Base-by-base conservation (phyloP, 2,113 vertebrate genomes). In the Nycticorax nycticorax region DNA sequence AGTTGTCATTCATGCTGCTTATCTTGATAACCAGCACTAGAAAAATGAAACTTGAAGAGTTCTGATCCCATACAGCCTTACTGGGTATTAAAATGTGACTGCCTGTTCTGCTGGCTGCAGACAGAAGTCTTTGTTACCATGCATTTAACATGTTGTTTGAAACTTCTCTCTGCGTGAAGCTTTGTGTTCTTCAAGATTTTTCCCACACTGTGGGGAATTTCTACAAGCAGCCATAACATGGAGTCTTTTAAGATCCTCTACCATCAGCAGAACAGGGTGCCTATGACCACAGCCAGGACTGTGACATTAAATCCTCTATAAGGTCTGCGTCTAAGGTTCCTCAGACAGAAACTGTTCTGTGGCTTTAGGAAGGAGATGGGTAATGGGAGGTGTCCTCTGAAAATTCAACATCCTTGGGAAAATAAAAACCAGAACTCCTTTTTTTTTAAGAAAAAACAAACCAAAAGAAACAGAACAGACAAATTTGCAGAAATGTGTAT, bases 21-120 rank as follows among this genome's bases (percentile, higher is more conserved):
- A 82, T 95, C 86, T 92, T 87, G 66, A 85, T 91, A 81, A 92
- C 35, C 91, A 95, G 84, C 85, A 82, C 57, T 87, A 85, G 68
- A 79, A 91, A 91, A 96, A 91, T 79, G 39, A 89, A 92, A 91
- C 24, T 91, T 7, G 19, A 64, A 30, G 81, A 89, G 26, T 89
- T 89, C 67, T 85, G 74, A 28, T 80, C 6, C 33, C 47, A 26
- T 87, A 41, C 8, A 73, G 28, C 27, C 37, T 85, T 62, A 43
- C 10, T 33, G 20, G 16, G 5, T 76, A 76, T 69, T 88, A 82
- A 88, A 92, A 76, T 30, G 27, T 35, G 23, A 57, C 69, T 89
- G 75, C 37, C 9, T 88, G 9, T 74, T 74, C 53, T 88, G 8
- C 22, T 89, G 53, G 6, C 47, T 85, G 15, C 66, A 73, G 48